Conservation (phyloP, 2,888 invertebrate species). For the Cinara cedri region DNA sequence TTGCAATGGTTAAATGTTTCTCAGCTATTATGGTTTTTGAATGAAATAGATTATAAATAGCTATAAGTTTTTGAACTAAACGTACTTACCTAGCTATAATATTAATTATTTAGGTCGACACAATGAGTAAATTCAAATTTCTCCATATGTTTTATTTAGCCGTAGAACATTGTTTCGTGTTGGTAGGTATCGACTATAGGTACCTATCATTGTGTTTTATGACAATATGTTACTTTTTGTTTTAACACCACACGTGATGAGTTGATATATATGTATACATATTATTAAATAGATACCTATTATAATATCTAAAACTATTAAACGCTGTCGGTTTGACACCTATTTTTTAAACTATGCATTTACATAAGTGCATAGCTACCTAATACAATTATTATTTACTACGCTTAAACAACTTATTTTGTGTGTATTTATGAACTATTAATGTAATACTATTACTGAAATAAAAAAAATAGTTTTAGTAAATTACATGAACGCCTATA, state of each 20-base stretch:
- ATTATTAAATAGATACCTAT: no score
- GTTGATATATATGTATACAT: neutral
- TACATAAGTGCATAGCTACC: no score
- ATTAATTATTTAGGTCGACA: conserved; percentile 2
- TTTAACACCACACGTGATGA: neutral
- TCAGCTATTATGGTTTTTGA: no score
- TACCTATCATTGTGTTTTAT: neutral
- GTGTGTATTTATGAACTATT: neutral
- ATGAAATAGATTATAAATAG: no score
- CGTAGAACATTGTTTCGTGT: no score
- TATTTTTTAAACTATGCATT: neutral
- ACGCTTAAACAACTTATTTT: neutral
- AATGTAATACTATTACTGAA: neutral
- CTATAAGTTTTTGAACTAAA: no score
- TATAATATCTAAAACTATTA: neutral
- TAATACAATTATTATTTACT: neutral
- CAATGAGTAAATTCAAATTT: neutral
- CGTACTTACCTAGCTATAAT: neutral
- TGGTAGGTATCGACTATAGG: neutral
- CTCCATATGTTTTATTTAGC: neutral
- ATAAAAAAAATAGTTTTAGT: neutral
- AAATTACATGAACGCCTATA: neutral
- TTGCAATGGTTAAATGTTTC: no score
- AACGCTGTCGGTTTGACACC: neutral
- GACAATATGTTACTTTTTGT: neutral